Evolutionary conservation across 2,888 invertebrate genomes (phyloP).

Genomic region (Thymelicus lineola): DNA sequence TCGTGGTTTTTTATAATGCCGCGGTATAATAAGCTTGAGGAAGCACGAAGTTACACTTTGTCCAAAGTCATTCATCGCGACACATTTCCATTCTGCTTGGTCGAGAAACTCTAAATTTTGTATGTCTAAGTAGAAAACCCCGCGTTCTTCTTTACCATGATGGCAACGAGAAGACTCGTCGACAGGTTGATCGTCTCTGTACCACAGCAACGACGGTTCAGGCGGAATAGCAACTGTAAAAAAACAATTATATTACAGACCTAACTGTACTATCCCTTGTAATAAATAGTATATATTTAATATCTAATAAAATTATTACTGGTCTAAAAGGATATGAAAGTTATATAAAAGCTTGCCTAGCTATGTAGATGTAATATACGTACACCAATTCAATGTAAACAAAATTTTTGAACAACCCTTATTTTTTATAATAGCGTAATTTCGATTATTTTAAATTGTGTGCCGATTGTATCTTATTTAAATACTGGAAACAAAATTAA

Average conservation of each 20-base stretch:
- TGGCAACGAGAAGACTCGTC: constrained; percentile 88
- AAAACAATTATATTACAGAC: constrained; percentile 16
- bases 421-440: no score
- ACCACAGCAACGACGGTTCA: constrained; percentile 94
- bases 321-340: no score
- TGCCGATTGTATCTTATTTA: not conserved
- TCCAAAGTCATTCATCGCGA: constrained; percentile 95
- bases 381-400: no score
- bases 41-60: constrained; percentile 95
- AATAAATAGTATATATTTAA: constrained; percentile 1
- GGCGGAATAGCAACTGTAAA: constrained; percentile 90
- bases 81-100: constrained; percentile 97
- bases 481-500: not conserved
- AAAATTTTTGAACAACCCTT: no score
- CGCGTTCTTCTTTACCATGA: constrained; percentile 88
- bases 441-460: no score
- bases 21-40: constrained; percentile 92
- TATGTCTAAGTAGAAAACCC: constrained; percentile 90
- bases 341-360: no score
- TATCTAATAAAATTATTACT: not conserved
- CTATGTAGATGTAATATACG: no score
- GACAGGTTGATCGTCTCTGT: constrained; percentile 92
- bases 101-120: constrained; percentile 91
- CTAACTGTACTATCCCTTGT: not conserved
- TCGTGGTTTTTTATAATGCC: constrained; percentile 94